These are phyloP conservation scores for Calonectris borealis DNA, from an alignment of 2,113 vertebrate species.

Conservation along the genomic window DNA sequence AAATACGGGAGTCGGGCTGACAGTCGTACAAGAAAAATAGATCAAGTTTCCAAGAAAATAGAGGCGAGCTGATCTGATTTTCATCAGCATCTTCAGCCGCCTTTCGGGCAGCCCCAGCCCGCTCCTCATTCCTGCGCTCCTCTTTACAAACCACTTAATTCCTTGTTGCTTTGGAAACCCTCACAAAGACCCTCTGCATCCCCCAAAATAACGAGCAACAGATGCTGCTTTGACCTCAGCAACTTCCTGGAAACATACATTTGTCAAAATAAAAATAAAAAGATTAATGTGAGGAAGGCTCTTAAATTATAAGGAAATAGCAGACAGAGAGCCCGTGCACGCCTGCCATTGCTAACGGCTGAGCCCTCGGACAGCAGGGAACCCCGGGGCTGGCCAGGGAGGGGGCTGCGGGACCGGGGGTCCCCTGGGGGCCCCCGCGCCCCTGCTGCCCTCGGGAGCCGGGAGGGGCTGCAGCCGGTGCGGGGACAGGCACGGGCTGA, in stretches of 20 bases:
- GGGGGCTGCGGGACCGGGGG: background rate
- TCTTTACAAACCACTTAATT: conserved; percentile 70
- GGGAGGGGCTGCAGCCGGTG: no score
- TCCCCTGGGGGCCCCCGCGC: background rate
- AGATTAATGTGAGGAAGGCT: conserved; percentile 82
- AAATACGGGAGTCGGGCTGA: conserved; percentile 5
- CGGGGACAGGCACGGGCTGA: rapidly evolving
- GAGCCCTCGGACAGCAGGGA: background rate
- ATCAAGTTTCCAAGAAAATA: conserved; percentile 53
- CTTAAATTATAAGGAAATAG: conserved; percentile 43
- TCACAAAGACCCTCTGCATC: conserved; percentile 79
- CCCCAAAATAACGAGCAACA: conserved; percentile 88
- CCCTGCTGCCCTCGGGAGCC: background rate
- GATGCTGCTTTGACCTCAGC: conserved; percentile 90
- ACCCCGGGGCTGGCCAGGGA: background rate
- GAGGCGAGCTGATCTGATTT: conserved; percentile 32
- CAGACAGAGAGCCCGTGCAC: background rate
- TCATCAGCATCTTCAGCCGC: conserved; percentile 62
- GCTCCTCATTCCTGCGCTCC: background rate
- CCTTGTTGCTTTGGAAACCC: conserved; percentile 79
- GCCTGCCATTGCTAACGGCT: background rate
- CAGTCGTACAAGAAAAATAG: conserved; percentile 44
- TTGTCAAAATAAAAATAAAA: conserved; percentile 91
- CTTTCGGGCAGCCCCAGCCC: conserved; percentile 75
- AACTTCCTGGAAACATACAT: conserved; percentile 92